Evolutionary conservation across 2,797 vertebrate species (phyloP).

Genomic region (Periophthalmus magnuspinnatus): DNA sequence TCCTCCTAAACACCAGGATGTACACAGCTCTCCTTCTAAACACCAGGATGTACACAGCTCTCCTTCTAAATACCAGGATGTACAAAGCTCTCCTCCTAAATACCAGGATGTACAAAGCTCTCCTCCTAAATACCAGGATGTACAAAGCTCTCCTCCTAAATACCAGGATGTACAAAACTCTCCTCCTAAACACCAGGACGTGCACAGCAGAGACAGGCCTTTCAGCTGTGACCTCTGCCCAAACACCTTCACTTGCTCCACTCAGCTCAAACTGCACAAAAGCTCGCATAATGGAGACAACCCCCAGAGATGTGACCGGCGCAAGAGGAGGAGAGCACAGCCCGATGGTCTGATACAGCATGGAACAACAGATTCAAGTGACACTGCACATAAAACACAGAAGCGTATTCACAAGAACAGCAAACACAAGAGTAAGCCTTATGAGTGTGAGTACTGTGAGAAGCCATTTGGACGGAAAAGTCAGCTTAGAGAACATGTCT

Average conservation of each 20-base stretch:
- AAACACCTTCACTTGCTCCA: not conserved
- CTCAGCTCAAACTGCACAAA: not conserved
- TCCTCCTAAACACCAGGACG: not conserved
- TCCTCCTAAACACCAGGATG: not conserved
- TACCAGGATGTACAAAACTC: not conserved
- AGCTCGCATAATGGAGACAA: not conserved
- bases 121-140: not conserved
- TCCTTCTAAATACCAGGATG: not conserved
- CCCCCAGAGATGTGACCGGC: not conserved
- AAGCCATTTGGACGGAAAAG: not conserved
- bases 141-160: not conserved
- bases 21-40: not conserved
- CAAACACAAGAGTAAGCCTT: not conserved
- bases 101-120: not conserved
- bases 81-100: not conserved
- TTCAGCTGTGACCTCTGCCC: not conserved
- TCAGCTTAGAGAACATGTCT: not conserved
- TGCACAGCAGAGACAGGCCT: not conserved
- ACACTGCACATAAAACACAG: too few species aligned
- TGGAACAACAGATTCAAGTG: not conserved
- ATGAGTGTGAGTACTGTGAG: not conserved
- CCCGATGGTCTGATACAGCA: not conserved
- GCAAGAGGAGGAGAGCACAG: not conserved
- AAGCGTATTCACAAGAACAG: not conserved
- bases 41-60: not conserved